Conservation (phyloP, 2,888 invertebrate species). For the Tridacna crocea region DNA sequence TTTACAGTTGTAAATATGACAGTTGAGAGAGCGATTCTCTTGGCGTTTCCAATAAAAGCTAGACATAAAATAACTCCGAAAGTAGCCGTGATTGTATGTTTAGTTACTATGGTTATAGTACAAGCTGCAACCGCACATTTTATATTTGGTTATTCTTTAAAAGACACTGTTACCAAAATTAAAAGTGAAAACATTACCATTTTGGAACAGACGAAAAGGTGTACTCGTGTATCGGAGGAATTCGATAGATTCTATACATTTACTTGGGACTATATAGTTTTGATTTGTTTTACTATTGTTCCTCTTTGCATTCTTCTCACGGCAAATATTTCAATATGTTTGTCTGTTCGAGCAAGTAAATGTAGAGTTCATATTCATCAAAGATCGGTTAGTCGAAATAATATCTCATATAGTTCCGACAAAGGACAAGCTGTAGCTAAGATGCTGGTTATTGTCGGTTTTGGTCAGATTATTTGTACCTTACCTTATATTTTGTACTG, state of each 20-base stretch:
- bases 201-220: neutral
- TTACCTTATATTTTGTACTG: neutral
- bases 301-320: neutral
- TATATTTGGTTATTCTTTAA: neutral
- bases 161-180: neutral
- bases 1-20: slow-evolving; percentile 6
- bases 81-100: slow-evolving; percentile 1
- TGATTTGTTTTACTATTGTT: slow-evolving; percentile 1
- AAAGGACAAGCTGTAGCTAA: slow-evolving; percentile 2
- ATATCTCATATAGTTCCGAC: neutral
- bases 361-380: neutral
- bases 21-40: slow-evolving; percentile 6
- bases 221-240: neutral
- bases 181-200: neutral
- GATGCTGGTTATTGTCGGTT: neutral
- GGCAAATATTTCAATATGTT: neutral
- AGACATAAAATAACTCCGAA: slow-evolving; percentile 1
- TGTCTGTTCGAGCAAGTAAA: neutral
- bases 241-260: neutral
- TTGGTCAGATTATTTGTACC: neutral
- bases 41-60: neutral
- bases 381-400: neutral
- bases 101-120: neutral
- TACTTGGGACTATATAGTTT: slow-evolving; percentile 1
- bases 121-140: neutral